Evolutionary conservation across 2,888 invertebrate species (phyloP).

Genomic region (Lysandra bellargus): DNA sequence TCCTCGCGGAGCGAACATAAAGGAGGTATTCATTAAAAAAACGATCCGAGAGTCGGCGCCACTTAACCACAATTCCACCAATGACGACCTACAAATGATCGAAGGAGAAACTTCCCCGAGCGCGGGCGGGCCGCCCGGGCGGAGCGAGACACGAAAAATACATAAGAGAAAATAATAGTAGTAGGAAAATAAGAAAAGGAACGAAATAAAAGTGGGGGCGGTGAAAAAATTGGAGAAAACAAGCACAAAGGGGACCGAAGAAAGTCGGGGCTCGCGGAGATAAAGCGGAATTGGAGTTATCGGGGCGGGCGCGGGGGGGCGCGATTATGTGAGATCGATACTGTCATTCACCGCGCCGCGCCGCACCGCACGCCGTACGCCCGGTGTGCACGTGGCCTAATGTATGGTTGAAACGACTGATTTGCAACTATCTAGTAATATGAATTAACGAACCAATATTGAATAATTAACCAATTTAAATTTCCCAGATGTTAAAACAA

Average conservation of each 20-base stretch:
- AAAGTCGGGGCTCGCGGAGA: slow-evolving; percentile 71
- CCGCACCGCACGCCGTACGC: slow-evolving; percentile 39
- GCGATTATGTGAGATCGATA: slow-evolving; percentile 77
- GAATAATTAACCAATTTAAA: too few species aligned
- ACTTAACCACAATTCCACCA: slow-evolving; percentile 72
- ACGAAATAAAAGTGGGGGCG: slow-evolving; percentile 73
- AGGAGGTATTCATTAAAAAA: slow-evolving; percentile 73
- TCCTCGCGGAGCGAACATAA: slow-evolving; percentile 57
- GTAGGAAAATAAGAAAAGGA: slow-evolving; percentile 70
- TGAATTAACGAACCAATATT: not conserved
- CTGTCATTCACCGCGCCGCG: slow-evolving; percentile 64
- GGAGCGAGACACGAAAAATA: slow-evolving; percentile 75
- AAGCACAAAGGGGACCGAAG: slow-evolving; percentile 77
- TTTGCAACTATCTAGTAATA: not conserved
- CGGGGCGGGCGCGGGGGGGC: slow-evolving; percentile 72
- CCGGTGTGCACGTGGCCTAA: slow-evolving; percentile 31
- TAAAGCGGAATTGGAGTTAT: slow-evolving; percentile 80
- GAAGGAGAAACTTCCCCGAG: slow-evolving; percentile 63
- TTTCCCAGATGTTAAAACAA: too few species aligned
- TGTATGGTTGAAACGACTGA: not conserved
- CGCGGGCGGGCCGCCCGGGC: slow-evolving; percentile 50
- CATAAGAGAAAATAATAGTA: slow-evolving; percentile 78
- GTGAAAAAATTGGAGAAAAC: slow-evolving; percentile 76
- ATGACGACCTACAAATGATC: slow-evolving; percentile 74
- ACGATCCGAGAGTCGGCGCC: slow-evolving; percentile 56